A percentile compares a stretch with the other conserved stretches of the same genome.
Evolutionary conservation across 2,888 invertebrate genomes (phyloP).

Genomic region (Amiota communis): DNA sequence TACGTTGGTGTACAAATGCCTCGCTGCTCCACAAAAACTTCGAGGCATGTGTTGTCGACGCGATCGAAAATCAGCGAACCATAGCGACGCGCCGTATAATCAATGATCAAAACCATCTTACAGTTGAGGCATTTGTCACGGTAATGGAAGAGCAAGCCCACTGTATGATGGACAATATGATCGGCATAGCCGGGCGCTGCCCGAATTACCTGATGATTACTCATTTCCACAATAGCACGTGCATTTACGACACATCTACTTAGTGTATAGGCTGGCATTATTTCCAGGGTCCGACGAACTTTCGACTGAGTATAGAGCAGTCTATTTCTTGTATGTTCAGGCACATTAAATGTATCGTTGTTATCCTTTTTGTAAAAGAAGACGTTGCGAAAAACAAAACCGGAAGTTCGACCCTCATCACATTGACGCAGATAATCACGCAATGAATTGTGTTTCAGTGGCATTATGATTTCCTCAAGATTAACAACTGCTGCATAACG

Average conservation of each 20-base stretch:
- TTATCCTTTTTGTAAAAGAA: constrained; percentile 74
- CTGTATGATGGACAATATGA: constrained; percentile 62
- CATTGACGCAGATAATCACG: constrained; percentile 71
- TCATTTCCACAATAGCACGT: constrained; percentile 87
- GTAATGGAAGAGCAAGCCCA: constrained; percentile 70
- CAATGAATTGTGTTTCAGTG: constrained; percentile 83
- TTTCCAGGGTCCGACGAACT: constrained; percentile 64
- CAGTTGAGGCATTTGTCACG: constrained; percentile 69
- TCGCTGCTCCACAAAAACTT: constrained; percentile 58
- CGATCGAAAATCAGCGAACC: constrained; percentile 69
- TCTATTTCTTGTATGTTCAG: constrained; percentile 62
- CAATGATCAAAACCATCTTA: constrained; percentile 61
- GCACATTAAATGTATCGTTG: constrained; percentile 69
- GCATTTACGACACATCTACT: constrained; percentile 91
- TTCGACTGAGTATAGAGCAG: constrained; percentile 72
- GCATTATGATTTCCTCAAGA: constrained; percentile 89
- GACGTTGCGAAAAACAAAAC: constrained; percentile 74
- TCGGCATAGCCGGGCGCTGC: constrained; percentile 62
- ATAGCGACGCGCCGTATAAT: constrained; percentile 69
- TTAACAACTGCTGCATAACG: constrained; percentile 89
- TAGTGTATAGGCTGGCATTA: constrained; percentile 80
- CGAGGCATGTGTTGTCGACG: constrained; percentile 67
- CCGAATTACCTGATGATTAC: constrained; percentile 85
- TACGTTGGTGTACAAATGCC: constrained; percentile 64
- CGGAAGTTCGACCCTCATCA: constrained; percentile 69